These are phyloP conservation scores for Xenopus laevis DNA, from an alignment of 2,113 vertebrate genomes.

Conservation along the genomic window DNA sequence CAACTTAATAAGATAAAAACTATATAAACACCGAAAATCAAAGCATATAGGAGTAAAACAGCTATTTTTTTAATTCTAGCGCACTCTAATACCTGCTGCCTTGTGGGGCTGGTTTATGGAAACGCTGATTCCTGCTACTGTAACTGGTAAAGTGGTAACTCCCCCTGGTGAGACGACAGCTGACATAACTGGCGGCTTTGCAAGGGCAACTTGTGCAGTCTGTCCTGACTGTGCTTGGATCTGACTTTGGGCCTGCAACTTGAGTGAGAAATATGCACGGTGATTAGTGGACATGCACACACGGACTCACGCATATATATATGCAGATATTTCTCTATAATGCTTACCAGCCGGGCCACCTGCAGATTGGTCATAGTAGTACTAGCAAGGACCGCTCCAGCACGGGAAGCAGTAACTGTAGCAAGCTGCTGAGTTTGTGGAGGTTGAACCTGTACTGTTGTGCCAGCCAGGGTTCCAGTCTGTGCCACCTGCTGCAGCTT, in stretches of 20 bases:
- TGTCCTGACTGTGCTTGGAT: conserved; percentile 74
- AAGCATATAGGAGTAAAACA: no score
- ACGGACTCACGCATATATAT: neutral
- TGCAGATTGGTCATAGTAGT: conserved; percentile 81
- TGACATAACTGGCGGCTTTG: conserved; percentile 83
- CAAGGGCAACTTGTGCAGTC: conserved; percentile 80
- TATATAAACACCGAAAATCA: no score
- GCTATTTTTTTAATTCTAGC: no score
- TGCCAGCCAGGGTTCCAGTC: conserved; percentile 60
- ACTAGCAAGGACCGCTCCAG: conserved; percentile 78
- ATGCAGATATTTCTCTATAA: no score
- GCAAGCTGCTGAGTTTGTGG: conserved; percentile 82
- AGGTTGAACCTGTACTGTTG: conserved; percentile 67
- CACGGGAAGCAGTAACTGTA: conserved; percentile 75
- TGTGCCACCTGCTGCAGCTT: conserved; percentile 71
- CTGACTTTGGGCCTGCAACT: conserved; percentile 74
- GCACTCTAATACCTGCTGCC: conserved; percentile 60
- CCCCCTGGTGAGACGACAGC: conserved; percentile 80
- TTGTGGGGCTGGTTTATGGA: conserved; percentile 81
- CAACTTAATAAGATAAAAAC: no score
- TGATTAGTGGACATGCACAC: neutral
- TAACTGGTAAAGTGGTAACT: conserved; percentile 81
- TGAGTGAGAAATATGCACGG: conserved; percentile 60
- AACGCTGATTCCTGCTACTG: conserved; percentile 80
- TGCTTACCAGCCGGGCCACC: conserved; percentile 84